Base-by-base conservation (phyloP, 2,113 vertebrate genomes). In the Amazona guildingii region DNA sequence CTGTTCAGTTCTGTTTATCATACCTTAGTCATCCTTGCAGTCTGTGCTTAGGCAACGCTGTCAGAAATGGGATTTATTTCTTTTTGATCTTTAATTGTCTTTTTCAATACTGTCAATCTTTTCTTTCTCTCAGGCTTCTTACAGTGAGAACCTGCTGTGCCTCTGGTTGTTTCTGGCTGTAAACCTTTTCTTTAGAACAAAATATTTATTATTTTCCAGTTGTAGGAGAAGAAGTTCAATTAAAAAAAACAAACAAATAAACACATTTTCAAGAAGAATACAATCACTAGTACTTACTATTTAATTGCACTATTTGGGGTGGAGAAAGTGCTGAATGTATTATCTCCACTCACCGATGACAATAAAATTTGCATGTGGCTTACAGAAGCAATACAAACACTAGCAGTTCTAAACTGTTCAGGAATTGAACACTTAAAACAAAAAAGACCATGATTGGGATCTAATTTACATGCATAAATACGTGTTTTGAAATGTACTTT, bases 391-490 rank as follows among this genome's bases (percentile, higher is more conserved):
- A 62, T 43, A 37, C 16, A 83, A 20, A 39, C 29, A 37, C 39
- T 39, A 79, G 57, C 13, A 75, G 8, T 72, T 88, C 37, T 92
- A 86, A 92, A 91, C 83, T 84, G 16, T 92, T 95, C 33, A 54
- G 39, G 37, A 46, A 63, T 43, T 64, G 17, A 68, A 88, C 89
- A 92, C 49, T 74, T 87, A 35, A 72, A 87, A 51, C 35, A 84
- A 52, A 94, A 92, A 89, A 51, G n/a, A 3, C 5, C 25, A 5
- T 27, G 51, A 62, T 17, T 85, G 33, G 59, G 35, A 54, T 92
- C 82, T 82, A 93, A 90, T 85, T 93, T 85, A 52, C 48, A 88
- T 52, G 28, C 66, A 59, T 49, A 94, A 95, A 87, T 35, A 83
- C 23, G 62, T 79, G 41, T 61, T 48, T 67, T 80, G 41, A 85